phyloP scores from a whole-genome alignment of 2,888 invertebrate genomes.

The Bellardia pandia region DNA sequence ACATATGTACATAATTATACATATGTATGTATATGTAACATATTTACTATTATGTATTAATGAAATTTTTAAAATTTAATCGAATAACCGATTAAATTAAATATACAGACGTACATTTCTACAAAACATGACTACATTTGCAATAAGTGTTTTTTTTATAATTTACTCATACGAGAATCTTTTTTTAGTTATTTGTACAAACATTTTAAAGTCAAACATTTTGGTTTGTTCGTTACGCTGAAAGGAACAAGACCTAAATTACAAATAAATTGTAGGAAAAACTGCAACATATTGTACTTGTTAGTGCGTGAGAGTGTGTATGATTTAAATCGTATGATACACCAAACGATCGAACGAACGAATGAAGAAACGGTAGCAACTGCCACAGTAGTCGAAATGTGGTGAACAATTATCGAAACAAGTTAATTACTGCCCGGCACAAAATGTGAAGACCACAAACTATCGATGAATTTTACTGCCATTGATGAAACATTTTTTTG shows the following conservation, averaged over 20 bases:
- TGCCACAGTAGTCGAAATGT: constrained; percentile 70
- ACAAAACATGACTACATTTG: background rate
- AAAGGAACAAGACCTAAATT: constrained; percentile 50
- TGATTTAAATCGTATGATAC: background rate
- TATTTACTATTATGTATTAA: background rate
- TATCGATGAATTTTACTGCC: constrained; percentile 47
- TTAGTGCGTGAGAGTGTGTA: background rate
- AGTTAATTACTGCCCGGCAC: constrained; percentile 77
- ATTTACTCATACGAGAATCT: background rate
- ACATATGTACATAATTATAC: too few relatives aligned
- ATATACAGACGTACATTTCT: background rate
- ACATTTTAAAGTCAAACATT: constrained; percentile 43
- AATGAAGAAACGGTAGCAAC: constrained; percentile 59
- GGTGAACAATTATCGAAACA: constrained; percentile 81
- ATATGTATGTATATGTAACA: background rate
- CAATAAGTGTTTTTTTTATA: constrained; percentile 4
- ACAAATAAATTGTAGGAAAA: constrained; percentile 46
- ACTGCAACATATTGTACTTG: constrained; percentile 7
- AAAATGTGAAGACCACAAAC: constrained; percentile 53
- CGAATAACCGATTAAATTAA: constrained; percentile 21
- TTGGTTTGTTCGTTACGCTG: constrained; percentile 32
- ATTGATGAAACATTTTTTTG: constrained; percentile 28
- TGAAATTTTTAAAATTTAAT: background rate
- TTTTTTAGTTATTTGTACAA: constrained; percentile 26
- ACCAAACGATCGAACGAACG: background rate